phyloP scores from a whole-genome alignment of 2,888 invertebrate genomes.

The Vannuccia rotundouncinata region DNA sequence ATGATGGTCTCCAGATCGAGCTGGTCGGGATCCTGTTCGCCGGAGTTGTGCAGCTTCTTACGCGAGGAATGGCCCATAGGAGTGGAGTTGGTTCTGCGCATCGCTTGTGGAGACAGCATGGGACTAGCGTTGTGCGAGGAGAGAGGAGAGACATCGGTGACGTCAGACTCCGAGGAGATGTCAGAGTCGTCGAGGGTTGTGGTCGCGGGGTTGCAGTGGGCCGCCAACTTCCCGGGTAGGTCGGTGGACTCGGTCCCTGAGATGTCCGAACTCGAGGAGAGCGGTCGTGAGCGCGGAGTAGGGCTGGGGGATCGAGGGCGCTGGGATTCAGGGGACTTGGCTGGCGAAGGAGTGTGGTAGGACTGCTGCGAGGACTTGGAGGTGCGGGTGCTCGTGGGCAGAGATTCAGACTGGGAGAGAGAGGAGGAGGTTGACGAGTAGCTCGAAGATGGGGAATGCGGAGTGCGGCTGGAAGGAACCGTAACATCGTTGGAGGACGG shows the following conservation, averaged over 20 bases:
- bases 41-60: neutral
- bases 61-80: neutral
- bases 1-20: constrained; percentile 27
- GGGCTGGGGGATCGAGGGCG: neutral
- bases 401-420: neutral
- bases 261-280: neutral
- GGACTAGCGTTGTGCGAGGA: neutral
- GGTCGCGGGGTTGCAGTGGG: neutral
- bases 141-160: constrained; percentile 18
- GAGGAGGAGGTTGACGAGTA: neutral
- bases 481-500: neutral
- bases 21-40: neutral
- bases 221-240: neutral
- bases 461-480: neutral
- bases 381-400: neutral
- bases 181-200: neutral
- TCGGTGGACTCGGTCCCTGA: neutral
- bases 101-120: neutral
- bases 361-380: neutral
- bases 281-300: neutral
- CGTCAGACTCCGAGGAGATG: neutral
- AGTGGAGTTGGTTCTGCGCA: neutral
- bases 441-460: neutral
- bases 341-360: neutral
- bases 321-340: neutral